Evolutionary conservation across 2,888 invertebrate genomes (phyloP), one percentile per base, ranked within the genome.

Genomic region (Ichneumon xanthorius): DNA sequence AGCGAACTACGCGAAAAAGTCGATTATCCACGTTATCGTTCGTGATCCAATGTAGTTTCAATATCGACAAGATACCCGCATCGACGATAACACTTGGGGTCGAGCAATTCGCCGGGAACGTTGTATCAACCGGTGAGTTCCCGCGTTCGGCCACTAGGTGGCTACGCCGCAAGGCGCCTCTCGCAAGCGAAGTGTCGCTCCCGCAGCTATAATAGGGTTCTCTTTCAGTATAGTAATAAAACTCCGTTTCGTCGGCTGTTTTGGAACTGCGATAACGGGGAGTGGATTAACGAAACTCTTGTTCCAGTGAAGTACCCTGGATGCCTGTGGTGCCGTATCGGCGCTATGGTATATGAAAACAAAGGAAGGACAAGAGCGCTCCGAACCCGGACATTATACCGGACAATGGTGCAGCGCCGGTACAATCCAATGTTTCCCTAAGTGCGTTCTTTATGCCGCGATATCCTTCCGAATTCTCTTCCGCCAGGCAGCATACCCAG

Each of bases 371-470:
- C 16, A 67, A 30, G 26, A 73, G 45, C 16, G 16, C 45, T 61
- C n/a, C 16, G 61, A 16, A 61, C 45, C 40, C 14, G 61, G 55
- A 73, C 73, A 73, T 73, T 73, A 73, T 30, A 30, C 45, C 14
- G 73, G 55, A 73, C 73, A 73, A 73, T 71, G 61, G 48, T 11
- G 19, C 30, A 30, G 30, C 61, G 16, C 48, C 30, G 78, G 58
- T 55, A 14, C 40, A 37, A 61, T 48, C 48, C 70, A 79, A 79
- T 79, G 78, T 79, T 70, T 79, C 58, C 78, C 61, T 48, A 61
- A 79, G 61, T 70, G 61, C 78, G 78, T 79, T 79, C 78, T 79
- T 79, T 71, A 70, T 79, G 78, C 61, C 45, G 22, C 68, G 53
- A 70, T 61, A 70, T 37, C 26, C 70, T 79, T 70, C 58, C 33